Conservation (phyloP, 1,140 invertebrate species). For the Megathymus violae region DNA sequence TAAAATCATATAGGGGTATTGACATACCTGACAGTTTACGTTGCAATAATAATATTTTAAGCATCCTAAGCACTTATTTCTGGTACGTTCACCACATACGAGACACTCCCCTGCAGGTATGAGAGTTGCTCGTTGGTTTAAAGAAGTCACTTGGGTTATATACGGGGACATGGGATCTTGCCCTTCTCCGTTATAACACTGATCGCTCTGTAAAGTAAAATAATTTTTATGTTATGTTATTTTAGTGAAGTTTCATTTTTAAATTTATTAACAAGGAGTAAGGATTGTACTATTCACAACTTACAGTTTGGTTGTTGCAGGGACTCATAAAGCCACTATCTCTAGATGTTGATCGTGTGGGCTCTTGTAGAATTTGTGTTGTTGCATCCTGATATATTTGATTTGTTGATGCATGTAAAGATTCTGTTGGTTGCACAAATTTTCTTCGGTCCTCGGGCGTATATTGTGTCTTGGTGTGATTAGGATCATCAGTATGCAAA, state of each 20-base stretch:
- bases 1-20: too few relatives aligned
- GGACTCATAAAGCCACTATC: constrained; percentile 31
- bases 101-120: neutral
- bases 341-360: constrained; percentile 25
- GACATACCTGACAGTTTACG: constrained; percentile 20
- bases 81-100: constrained; percentile 13
- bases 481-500: neutral
- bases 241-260: too few relatives aligned
- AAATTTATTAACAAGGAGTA: too few relatives aligned
- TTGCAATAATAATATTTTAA: constrained; percentile 31
- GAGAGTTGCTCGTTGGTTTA: constrained; percentile 1
- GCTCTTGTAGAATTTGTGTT: constrained; percentile 1
- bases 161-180: neutral
- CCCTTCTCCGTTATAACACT: neutral
- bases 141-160: constrained; percentile 7
- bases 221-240: neutral
- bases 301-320: constrained; percentile 5
- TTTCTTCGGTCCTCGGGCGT: neutral
- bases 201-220: neutral
- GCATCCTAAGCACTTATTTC: constrained; percentile 21
- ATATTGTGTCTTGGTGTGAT: neutral
- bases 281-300: too few relatives aligned
- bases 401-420: neutral
- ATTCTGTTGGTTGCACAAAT: neutral
- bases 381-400: neutral